A percentile compares a stretch with the other conserved stretches of the same genome.
phyloP scores from a whole-genome alignment of 2,797 vertebrate genomes.

The Pterois miles region DNA sequence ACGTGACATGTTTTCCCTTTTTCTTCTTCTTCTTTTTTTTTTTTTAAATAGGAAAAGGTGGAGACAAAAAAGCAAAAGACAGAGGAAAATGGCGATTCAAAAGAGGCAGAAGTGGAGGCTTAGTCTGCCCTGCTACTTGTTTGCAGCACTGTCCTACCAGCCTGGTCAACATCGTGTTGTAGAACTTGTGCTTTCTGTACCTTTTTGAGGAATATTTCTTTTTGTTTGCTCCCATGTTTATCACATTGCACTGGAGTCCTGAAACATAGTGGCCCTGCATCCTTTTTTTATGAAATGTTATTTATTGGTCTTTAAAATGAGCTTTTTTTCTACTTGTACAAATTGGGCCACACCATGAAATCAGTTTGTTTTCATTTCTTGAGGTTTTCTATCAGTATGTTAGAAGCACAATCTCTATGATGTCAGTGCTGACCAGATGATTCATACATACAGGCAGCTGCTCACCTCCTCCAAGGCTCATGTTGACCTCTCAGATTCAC shows the following conservation, averaged over 20 bases:
- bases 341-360: constrained; percentile 76
- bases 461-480: constrained; percentile 80
- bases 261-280: constrained; percentile 83
- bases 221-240: constrained; percentile 78
- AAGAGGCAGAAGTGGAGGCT: constrained; percentile 86
- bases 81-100: constrained; percentile 87
- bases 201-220: constrained; percentile 77
- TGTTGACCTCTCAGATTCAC: constrained; percentile 87
- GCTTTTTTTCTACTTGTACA: constrained; percentile 78
- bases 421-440: constrained; percentile 83
- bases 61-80: constrained; percentile 91
- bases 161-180: constrained; percentile 84
- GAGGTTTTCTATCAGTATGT: constrained; percentile 68
- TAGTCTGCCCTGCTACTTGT: constrained; percentile 70
- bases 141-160: constrained; percentile 81
- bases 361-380: constrained; percentile 70
- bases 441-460: constrained; percentile 79
- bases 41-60: constrained; percentile 76
- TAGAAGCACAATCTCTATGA: constrained; percentile 87
- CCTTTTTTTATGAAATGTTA: constrained; percentile 87
- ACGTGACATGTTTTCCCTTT: neutral
- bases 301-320: constrained; percentile 89
- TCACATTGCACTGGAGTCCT: constrained; percentile 87
- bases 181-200: constrained; percentile 89
- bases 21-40: neutral